Evolutionary conservation across 1,140 invertebrate species (phyloP).

Genomic region (Cardiocondyla obscurior): DNA sequence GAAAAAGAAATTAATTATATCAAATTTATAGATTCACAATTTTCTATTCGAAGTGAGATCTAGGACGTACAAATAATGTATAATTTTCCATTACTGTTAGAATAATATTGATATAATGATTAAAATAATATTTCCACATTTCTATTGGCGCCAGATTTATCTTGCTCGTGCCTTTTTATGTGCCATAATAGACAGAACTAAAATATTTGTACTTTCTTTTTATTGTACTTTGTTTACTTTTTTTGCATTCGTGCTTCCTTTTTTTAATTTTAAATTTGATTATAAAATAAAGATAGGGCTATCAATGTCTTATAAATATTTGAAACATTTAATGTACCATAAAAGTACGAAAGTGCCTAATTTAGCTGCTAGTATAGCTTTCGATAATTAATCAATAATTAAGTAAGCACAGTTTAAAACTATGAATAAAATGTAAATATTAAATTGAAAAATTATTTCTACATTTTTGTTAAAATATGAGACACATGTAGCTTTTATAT

Average conservation of each 20-base stretch:
- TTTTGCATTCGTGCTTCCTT: background rate
- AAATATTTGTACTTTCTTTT: slow-evolving; percentile 8
- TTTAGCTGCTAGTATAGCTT: slow-evolving; percentile 19
- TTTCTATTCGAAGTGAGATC: background rate
- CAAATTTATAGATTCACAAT: background rate
- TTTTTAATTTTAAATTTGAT: background rate
- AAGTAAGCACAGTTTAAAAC: background rate
- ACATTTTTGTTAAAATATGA: background rate
- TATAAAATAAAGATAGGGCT: slow-evolving; percentile 17
- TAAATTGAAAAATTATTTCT: slow-evolving; percentile 27
- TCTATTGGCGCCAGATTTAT: background rate
- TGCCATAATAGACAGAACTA: background rate
- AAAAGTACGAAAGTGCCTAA: slow-evolving; percentile 38
- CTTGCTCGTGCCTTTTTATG: background rate
- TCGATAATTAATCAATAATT: background rate
- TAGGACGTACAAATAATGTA: background rate
- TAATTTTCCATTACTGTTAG: background rate
- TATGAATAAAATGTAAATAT: slow-evolving; percentile 9
- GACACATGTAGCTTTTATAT: slow-evolving; percentile 12
- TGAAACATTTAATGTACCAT: slow-evolving; percentile 3
- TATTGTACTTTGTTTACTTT: background rate
- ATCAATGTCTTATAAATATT: slow-evolving; percentile 38
- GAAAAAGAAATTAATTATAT: no score
- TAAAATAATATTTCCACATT: background rate
- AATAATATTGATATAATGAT: background rate